Conservation (phyloP, 2,797 vertebrate genomes). For the Selene dorsalis region DNA sequence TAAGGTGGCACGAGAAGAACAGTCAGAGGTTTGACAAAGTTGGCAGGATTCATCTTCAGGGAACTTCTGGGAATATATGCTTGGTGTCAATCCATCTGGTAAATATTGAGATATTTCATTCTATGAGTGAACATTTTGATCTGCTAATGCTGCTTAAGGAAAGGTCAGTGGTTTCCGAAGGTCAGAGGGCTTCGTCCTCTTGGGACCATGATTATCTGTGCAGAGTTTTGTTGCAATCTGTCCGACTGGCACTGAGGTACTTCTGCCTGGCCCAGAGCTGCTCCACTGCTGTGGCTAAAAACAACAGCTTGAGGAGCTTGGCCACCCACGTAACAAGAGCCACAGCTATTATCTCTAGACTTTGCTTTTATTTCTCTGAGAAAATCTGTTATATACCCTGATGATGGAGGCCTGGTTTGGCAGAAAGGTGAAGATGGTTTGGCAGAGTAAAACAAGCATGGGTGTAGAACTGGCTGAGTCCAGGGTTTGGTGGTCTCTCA, state of each 20-base stretch:
- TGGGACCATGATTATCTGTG: not conserved
- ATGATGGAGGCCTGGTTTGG: slow-evolving; percentile 32
- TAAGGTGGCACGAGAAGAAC: not conserved
- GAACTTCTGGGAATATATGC: not conserved
- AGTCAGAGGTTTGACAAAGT: not conserved
- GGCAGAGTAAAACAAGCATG: slow-evolving; percentile 8
- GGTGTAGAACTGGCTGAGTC: slow-evolving; percentile 6
- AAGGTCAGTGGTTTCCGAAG: not conserved
- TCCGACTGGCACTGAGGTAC: not conserved
- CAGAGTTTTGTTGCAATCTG: not conserved
- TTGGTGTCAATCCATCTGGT: not conserved
- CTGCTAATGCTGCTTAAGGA: not conserved
- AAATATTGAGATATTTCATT: not conserved
- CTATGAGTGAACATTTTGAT: not conserved
- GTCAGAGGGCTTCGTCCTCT: not conserved
- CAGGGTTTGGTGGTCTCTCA: slow-evolving; percentile 17
- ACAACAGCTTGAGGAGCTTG: not conserved
- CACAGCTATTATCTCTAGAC: slow-evolving; percentile 5
- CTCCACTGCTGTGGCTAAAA: not conserved
- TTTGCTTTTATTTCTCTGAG: not conserved
- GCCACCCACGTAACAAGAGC: slow-evolving; percentile 13
- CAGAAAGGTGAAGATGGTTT: slow-evolving; percentile 4
- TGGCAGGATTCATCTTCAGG: not conserved
- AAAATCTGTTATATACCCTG: slow-evolving; percentile 26
- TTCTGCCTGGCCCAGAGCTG: not conserved